Evolutionary conservation across 2,113 vertebrate species (phyloP).

Genomic region (Cottus gobio): DNA sequence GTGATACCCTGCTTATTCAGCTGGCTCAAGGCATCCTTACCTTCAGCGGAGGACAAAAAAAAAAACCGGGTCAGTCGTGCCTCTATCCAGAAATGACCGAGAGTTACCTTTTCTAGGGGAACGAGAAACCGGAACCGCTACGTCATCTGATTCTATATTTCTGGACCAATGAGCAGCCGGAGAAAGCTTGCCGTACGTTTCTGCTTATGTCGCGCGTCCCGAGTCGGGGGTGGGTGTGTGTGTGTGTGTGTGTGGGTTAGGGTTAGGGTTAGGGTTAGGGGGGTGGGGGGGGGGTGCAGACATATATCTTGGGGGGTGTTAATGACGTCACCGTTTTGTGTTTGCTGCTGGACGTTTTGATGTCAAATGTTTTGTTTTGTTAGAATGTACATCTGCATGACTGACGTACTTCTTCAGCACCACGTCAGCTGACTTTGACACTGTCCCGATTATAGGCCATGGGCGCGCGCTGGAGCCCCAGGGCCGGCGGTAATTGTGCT

Average conservation of each 20-base stretch:
- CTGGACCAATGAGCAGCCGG: slow-evolving; percentile 75
- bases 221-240: too few species aligned
- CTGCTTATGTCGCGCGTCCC: neutral
- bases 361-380: too few species aligned
- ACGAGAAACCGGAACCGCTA: slow-evolving; percentile 73
- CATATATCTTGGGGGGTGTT: too few species aligned
- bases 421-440: neutral
- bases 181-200: neutral
- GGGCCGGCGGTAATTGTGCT: too few species aligned
- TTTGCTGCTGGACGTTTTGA: neutral
- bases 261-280: too few species aligned
- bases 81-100: slow-evolving; percentile 76
- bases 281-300: too few species aligned
- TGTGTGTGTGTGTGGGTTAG: too few species aligned
- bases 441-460: too few species aligned
- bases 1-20: slow-evolving; percentile 44
- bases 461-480: too few species aligned
- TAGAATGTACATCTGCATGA: neutral
- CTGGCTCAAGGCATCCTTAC: slow-evolving; percentile 62
- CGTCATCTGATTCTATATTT: slow-evolving; percentile 88
- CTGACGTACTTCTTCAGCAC: neutral
- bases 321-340: neutral
- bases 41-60: slow-evolving; percentile 23
- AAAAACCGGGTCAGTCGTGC: slow-evolving; percentile 3
- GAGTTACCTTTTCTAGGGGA: slow-evolving; percentile 78